Percentiles rank a stretch among this genome's conserved stretches.
phyloP scores from a whole-genome alignment of 2,797 vertebrate genomes.

The Amniataba percoides region DNA sequence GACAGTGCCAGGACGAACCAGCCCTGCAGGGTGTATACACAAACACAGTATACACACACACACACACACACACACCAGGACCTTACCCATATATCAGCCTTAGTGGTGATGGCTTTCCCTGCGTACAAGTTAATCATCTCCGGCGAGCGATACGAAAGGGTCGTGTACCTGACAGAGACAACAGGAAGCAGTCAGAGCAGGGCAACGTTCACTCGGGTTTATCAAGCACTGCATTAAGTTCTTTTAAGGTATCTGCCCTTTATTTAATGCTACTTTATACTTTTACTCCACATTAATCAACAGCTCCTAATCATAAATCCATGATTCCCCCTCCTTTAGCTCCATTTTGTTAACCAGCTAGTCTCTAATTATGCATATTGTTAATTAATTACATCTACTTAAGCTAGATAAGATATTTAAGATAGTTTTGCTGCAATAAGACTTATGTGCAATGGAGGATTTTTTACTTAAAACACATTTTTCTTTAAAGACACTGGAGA shows the following conservation, averaged over 20 bases:
- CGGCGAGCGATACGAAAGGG: slow-evolving; percentile 96
- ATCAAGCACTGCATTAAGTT: background rate
- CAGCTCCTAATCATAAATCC: no score
- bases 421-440: no score
- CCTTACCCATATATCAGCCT: slow-evolving; percentile 99
- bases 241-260: background rate
- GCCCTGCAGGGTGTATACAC: slow-evolving; percentile 32
- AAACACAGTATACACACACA: slow-evolving; percentile 16
- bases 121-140: slow-evolving; percentile 99
- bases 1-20: slow-evolving; percentile 40
- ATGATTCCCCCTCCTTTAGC: no score
- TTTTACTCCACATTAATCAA: no score
- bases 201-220: slow-evolving; percentile 2
- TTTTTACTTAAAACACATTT: no score
- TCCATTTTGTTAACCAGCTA: background rate
- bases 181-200: background rate
- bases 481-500: background rate
- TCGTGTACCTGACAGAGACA: slow-evolving; percentile 90
- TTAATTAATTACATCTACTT: no score
- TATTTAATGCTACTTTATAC: background rate
- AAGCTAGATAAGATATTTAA: no score
- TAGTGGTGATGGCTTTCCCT: slow-evolving; percentile 96
- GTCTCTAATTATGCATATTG: background rate
- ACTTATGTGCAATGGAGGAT: no score
- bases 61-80: background rate